Evolutionary conservation across 37 sponge, comb jelly and placozoan species (phyloP).

Genomic region (Mnemiopsis leidyi): DNA sequence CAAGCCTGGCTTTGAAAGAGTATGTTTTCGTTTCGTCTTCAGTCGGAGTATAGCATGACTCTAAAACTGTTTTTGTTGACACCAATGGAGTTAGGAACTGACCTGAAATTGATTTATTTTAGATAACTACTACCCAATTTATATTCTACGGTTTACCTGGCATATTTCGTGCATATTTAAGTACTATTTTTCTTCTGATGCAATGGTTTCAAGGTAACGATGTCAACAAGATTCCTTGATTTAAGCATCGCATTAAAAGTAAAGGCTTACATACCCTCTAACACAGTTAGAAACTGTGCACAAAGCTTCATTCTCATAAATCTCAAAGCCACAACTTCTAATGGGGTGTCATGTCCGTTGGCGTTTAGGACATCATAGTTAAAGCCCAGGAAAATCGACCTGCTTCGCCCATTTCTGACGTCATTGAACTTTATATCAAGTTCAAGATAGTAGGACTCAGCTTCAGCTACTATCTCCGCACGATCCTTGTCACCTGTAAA

Average conservation of each 20-base stretch:
- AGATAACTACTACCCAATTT: too few species aligned
- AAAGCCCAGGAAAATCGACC: not conserved
- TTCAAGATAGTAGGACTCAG: conserved; percentile 4
- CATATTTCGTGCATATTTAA: too few species aligned
- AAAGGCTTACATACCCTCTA: not conserved
- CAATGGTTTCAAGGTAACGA: too few species aligned
- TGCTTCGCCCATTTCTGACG: not conserved
- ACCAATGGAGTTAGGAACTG: not conserved
- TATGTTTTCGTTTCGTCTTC: not conserved
- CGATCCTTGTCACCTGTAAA: not conserved
- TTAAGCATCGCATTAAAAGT: too few species aligned
- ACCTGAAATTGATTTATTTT: too few species aligned
- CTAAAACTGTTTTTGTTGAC: not conserved
- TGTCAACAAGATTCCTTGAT: too few species aligned
- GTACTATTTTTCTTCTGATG: too few species aligned
- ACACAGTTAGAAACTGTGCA: not conserved
- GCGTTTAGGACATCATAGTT: not conserved
- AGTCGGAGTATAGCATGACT: conserved; percentile 15
- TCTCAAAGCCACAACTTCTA: not conserved
- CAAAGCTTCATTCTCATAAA: not conserved
- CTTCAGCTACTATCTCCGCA: not conserved
- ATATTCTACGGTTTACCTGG: too few species aligned
- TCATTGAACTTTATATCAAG: conserved; percentile 6
- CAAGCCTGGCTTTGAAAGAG: not conserved
- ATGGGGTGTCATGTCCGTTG: not conserved